Percentiles rank a stretch among this genome's conserved stretches.
Evolutionary conservation across 2,888 invertebrate species (phyloP).

Genomic region (Mythimna ferrago): DNA sequence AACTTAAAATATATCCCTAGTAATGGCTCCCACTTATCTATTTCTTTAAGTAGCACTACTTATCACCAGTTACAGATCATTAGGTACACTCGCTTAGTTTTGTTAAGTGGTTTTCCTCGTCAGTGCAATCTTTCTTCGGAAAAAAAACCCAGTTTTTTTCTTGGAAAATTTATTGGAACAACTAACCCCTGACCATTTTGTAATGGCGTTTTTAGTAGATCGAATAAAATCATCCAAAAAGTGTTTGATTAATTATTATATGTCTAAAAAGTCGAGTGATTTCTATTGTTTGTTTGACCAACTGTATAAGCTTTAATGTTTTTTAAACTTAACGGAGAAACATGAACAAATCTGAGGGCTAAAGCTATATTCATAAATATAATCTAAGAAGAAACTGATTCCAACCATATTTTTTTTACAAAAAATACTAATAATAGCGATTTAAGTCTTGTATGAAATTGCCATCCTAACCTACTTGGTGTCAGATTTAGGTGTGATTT

Average conservation of each 20-base stretch:
- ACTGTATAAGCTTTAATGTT: background rate
- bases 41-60: background rate
- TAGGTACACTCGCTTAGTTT: conserved; percentile 11
- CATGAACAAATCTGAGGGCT: background rate
- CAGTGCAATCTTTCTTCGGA: background rate
- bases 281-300: background rate
- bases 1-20: background rate
- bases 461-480: too few species aligned
- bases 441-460: too few species aligned
- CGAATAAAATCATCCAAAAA: background rate
- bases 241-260: background rate
- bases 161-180: background rate
- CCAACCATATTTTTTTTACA: too few species aligned
- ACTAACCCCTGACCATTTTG: background rate
- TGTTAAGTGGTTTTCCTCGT: background rate
- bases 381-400: background rate
- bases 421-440: too few species aligned
- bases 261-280: too few species aligned
- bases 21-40: background rate
- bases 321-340: background rate
- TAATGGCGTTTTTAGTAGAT: background rate
- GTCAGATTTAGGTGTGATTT: too few species aligned
- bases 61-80: conserved; percentile 13
- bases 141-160: background rate
- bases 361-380: background rate